phyloP scores from a whole-genome alignment of 1,140 invertebrate species.

The Zaprionus taronus region DNA sequence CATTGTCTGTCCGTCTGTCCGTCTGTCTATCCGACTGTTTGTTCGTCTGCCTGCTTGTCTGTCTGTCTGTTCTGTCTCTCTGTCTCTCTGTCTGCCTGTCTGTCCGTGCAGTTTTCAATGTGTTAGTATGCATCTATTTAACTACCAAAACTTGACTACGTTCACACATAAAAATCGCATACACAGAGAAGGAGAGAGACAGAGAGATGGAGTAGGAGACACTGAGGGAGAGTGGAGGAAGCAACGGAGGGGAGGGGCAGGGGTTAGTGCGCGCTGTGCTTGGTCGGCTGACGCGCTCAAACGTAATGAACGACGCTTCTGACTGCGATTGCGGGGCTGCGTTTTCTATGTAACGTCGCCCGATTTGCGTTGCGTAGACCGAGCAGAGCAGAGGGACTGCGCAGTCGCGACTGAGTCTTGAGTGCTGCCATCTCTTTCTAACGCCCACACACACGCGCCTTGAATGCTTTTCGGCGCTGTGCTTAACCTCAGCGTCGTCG shows the following conservation, averaged over 20 bases:
- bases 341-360: not conserved
- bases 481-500: conserved; percentile 15
- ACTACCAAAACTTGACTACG: conserved; percentile 80
- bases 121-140: conserved; percentile 76
- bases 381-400: not conserved
- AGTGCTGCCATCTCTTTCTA: conserved; percentile 31
- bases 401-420: conserved; percentile 23
- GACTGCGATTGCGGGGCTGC: conserved; percentile 9
- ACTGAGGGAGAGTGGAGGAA: too few species aligned
- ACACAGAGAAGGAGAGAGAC: conserved; percentile 42
- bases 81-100: conserved; percentile 8
- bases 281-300: conserved; percentile 78
- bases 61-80: conserved; percentile 3
- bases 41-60: conserved; percentile 6
- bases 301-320: conserved; percentile 77
- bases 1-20: conserved; percentile 36
- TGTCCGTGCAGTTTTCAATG: conserved; percentile 30
- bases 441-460: conserved; percentile 55
- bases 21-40: conserved; percentile 13
- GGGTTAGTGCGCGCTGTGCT: conserved; percentile 53
- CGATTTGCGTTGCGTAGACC: conserved; percentile 34
- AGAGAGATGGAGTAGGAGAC: not conserved
- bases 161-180: conserved; percentile 83
- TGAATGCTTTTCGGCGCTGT: conserved; percentile 51
- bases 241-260: not conserved